phyloP scores from a whole-genome alignment of 2,888 invertebrate genomes.

The Pinctada fucata region DNA sequence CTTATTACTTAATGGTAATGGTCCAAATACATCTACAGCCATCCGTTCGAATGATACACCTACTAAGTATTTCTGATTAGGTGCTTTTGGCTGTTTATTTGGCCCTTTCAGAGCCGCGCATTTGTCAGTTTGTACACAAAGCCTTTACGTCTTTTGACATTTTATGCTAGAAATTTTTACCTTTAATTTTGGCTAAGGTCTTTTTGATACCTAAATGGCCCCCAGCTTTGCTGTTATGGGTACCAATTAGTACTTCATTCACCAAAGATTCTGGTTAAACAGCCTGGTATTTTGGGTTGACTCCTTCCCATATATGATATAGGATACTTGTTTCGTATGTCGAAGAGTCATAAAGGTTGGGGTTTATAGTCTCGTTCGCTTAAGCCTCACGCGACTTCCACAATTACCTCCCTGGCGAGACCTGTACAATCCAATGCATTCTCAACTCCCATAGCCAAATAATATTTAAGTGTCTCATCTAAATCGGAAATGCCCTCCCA shows the following conservation, averaged over 20 bases:
- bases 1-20: background rate
- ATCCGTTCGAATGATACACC: conserved; percentile 30
- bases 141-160: background rate
- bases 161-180: conserved; percentile 10
- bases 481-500: background rate
- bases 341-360: background rate
- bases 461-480: background rate
- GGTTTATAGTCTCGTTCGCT: too few relatives aligned
- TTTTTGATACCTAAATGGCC: conserved; percentile 9
- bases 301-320: background rate
- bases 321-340: background rate
- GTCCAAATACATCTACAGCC: conserved; percentile 35
- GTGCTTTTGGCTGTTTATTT: background rate
- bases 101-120: conserved; percentile 6
- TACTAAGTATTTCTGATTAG: conserved; percentile 8
- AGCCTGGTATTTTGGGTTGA: background rate
- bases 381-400: too few relatives aligned
- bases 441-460: background rate
- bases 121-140: conserved; percentile 1
- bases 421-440: too few relatives aligned
- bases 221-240: background rate
- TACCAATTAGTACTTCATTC: background rate
- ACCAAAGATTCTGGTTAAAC: conserved; percentile 9
- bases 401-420: too few relatives aligned
- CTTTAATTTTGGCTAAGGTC: conserved; percentile 15